These are phyloP conservation scores for Cataglyphis albicans DNA, from an alignment of 2,888 invertebrate genomes.

Conservation along the genomic window DNA sequence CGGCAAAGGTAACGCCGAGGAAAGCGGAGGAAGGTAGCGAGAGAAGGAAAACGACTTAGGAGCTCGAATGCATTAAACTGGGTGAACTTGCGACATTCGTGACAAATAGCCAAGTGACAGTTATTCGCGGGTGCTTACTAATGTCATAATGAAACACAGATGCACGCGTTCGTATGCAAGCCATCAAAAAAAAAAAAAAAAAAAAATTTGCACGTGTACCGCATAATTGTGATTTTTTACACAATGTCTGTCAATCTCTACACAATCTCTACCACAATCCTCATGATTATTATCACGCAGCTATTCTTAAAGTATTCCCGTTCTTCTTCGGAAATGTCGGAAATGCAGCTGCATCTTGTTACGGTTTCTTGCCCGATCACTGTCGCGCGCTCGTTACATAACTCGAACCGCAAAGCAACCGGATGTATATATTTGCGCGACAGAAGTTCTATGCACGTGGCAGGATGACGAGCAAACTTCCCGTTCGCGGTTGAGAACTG, in stretches of 20 bases:
- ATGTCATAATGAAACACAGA: constrained; percentile 70
- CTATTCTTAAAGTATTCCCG: constrained; percentile 18
- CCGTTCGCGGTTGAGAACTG: constrained; percentile 10
- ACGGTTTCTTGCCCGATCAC: constrained; percentile 21
- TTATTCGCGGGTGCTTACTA: constrained; percentile 66
- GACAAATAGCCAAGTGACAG: constrained; percentile 69
- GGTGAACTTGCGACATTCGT: constrained; percentile 74
- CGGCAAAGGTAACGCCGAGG: constrained; percentile 63
- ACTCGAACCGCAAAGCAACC: constrained; percentile 10
- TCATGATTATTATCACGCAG: constrained; percentile 58
- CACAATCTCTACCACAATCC: too few species aligned
- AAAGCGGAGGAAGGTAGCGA: constrained; percentile 32
- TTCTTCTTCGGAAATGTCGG: background rate
- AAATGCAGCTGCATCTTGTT: constrained; percentile 28
- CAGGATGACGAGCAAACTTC: background rate
- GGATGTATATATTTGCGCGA: constrained; percentile 16
- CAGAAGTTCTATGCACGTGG: constrained; percentile 1
- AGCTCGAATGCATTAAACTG: constrained; percentile 73
- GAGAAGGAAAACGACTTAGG: constrained; percentile 34
- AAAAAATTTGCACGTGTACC: background rate
- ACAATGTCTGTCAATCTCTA: background rate
- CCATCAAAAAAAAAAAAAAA: constrained; percentile 52
- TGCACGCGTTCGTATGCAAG: constrained; percentile 3
- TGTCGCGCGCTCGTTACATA: constrained; percentile 24
- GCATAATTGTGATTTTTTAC: constrained; percentile 67